Evolutionary conservation across 2,888 invertebrate genomes (phyloP), one percentile per base, ranked within the genome.

Genomic region (Apotomis turbidana): DNA sequence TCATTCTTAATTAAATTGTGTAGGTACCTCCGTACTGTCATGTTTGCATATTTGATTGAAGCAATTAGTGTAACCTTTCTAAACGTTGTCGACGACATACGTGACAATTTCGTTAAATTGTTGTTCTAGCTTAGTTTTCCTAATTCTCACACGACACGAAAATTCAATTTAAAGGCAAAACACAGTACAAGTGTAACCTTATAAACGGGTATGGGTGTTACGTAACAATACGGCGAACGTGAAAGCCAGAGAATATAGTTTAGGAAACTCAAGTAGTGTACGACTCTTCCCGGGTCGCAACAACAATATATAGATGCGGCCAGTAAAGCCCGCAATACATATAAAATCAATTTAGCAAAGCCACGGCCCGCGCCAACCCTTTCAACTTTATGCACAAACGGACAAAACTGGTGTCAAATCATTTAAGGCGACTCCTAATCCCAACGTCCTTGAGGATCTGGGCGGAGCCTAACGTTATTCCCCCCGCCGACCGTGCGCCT

Each of bases 341-440:
- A 90, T 90, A 89, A 93, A 92, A 92, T 92, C 92, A 92, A 92
- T 93, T 93, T 92, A 87, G 83, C 84, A 90, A 92, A 93, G 89
- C 93, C 85, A 85, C 87, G 86, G 88, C 85, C 88, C 88, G 81
- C 81, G 81, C 83, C 87, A 89, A 88, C 90, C 91, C 83, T 86
- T 81, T 82, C 79, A 83, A 84, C 83, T 83, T 83, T 82, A 86
- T 84, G 81, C 83, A 81, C 83, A 83, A 84, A 84, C 81, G 80
- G 81, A 82, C 79, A 79, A 77, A 78, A 76, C 77, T 76, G 75
- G 63, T 70, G 70, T 72, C 15, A 68, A 75, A 70, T 60, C 41
- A 13, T 59, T 68, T 67, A n/a, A n/a, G n/a, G n/a, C n/a, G n/a
- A n/a, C n/a, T n/a, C n/a, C n/a, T n/a, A n/a, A n/a, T n/a, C n/a